These are phyloP conservation scores for Gastrophryne carolinensis DNA, from an alignment of 2,797 vertebrate genomes.

Conservation along the genomic window DNA sequence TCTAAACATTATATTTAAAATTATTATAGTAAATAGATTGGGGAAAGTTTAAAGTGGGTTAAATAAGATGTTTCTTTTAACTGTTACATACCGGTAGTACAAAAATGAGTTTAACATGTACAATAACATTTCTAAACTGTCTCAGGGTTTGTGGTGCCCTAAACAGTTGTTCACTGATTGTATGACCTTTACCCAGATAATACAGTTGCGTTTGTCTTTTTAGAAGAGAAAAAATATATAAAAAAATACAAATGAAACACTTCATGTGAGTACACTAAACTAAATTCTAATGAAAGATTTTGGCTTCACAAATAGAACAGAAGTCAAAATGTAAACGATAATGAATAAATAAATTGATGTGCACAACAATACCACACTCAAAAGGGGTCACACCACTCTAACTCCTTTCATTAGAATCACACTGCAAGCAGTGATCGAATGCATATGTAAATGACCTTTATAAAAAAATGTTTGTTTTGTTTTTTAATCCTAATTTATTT, in stretches of 20 bases:
- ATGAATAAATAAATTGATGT: constrained; percentile 15
- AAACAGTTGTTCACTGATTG: no score
- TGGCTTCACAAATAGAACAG: constrained; percentile 37
- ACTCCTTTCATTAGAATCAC: constrained; percentile 44
- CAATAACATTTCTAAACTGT: no score
- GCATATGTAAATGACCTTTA: background rate
- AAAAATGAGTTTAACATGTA: no score
- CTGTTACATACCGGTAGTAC: no score
- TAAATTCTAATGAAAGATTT: constrained; percentile 43
- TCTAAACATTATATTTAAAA: no score
- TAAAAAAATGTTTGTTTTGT: background rate
- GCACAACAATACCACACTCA: constrained; percentile 31
- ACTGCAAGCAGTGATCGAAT: constrained; percentile 45
- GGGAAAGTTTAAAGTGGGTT: no score
- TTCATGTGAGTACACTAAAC: constrained; percentile 5
- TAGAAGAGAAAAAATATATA: background rate
- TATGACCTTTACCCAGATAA: no score
- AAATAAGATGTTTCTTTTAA: no score
- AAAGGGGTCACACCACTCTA: constrained; percentile 35
- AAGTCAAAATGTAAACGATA: constrained; percentile 11
- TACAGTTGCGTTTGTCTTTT: no score
- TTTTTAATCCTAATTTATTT: background rate
- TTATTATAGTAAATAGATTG: no score
- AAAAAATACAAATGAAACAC: background rate
- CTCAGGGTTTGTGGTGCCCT: no score